phyloP scores from a whole-genome alignment of 2,888 invertebrate species.

The Troglohyphantes excavatus region DNA sequence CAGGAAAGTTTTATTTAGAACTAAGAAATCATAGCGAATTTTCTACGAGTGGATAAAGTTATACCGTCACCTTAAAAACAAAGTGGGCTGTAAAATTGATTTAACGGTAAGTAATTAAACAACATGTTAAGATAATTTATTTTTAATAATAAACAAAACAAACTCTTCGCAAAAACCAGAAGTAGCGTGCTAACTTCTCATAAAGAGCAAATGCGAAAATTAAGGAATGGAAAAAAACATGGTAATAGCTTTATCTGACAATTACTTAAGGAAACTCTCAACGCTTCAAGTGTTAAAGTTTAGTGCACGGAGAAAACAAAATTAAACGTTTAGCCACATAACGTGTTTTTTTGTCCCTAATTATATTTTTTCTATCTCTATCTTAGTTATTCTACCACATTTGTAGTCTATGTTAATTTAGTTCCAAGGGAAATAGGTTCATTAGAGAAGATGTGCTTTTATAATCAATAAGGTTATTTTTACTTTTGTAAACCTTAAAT shows the following conservation, averaged over 20 bases:
- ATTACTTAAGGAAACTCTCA: slow-evolving; percentile 16
- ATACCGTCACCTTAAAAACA: no score
- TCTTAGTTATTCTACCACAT: not conserved
- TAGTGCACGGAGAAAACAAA: not conserved
- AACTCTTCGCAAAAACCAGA: not conserved
- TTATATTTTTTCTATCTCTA: not conserved
- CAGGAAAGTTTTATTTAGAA: no score
- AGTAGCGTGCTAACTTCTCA: slow-evolving; percentile 27
- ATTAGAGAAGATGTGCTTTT: no score
- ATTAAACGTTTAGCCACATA: not conserved
- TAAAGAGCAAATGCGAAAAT: slow-evolving; percentile 1
- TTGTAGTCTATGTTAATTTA: not conserved
- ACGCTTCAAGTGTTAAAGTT: slow-evolving; percentile 7
- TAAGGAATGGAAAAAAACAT: not conserved
- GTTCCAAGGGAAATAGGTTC: no score
- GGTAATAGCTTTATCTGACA: slow-evolving; percentile 20
- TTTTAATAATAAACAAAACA: not conserved
- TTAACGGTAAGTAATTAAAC: slow-evolving; percentile 5
- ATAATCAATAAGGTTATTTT: no score
- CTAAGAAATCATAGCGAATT: no score
- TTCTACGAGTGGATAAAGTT: not conserved
- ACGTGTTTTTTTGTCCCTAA: not conserved
- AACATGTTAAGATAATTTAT: not conserved
- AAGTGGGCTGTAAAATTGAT: not conserved
- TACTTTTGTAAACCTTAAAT: no score